A percentile compares a stretch with the other conserved stretches of the same genome.
phyloP scores from a whole-genome alignment of 2,797 vertebrate genomes.

The Coilia nasus region DNA sequence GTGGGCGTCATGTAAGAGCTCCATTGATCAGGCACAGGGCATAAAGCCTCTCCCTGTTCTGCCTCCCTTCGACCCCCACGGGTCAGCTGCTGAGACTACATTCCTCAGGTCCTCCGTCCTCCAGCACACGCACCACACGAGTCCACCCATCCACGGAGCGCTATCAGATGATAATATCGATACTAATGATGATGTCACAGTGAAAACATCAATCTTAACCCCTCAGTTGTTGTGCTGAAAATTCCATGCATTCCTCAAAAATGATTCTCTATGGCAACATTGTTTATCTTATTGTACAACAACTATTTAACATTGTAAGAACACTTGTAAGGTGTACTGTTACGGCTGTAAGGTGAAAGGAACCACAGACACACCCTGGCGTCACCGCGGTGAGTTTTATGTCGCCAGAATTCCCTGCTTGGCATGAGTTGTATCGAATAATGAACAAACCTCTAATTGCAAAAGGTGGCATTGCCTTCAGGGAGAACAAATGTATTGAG shows the following conservation, averaged over 20 bases:
- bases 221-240: background rate
- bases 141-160: background rate
- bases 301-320: no score
- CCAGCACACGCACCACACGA: background rate
- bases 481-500: background rate
- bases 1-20: conserved; percentile 73
- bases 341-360: no score
- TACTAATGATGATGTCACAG: background rate
- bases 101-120: conserved; percentile 15
- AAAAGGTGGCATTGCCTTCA: background rate
- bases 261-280: no score
- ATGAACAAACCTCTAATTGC: background rate
- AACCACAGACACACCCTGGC: no score
- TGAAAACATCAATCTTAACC: background rate
- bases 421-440: background rate
- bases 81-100: background rate
- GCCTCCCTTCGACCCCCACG: background rate
- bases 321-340: no score
- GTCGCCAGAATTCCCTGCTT: no score
- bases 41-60: conserved; percentile 61
- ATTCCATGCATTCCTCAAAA: background rate
- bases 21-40: conserved; percentile 65
- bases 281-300: background rate
- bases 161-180: background rate
- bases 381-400: no score